Conservation (phyloP, 1,140 invertebrate species). For the Brachionus angularis region DNA sequence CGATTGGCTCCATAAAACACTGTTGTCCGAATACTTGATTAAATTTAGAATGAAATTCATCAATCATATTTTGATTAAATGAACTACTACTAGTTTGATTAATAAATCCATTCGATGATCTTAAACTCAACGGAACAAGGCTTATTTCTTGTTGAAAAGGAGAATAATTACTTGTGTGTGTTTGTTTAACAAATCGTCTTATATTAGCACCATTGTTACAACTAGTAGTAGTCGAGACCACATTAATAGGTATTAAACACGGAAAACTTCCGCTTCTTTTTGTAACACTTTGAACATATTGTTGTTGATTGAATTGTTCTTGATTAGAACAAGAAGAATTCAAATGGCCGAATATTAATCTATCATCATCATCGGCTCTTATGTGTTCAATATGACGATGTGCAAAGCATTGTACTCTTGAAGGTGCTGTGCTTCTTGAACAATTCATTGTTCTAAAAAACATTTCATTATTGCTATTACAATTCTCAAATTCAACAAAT, state of each 20-base stretch:
- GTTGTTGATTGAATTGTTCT: not conserved
- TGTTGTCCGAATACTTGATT: slow-evolving; percentile 5
- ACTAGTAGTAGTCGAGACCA: not conserved
- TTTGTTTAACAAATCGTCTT: not conserved
- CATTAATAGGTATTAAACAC: no score
- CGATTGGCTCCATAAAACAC: not conserved
- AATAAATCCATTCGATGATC: not conserved
- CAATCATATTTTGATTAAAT: not conserved
- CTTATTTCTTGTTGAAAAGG: not conserved
- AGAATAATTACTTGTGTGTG: not conserved
- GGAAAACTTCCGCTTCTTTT: slow-evolving; percentile 17
- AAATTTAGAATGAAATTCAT: slow-evolving; percentile 33
- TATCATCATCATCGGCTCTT: slow-evolving; percentile 12
- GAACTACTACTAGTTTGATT: not conserved
- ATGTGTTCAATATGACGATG: not conserved
- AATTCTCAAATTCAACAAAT: not conserved
- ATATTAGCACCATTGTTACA: not conserved
- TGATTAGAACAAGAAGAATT: not conserved
- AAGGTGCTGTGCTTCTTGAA: not conserved
- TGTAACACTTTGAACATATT: not conserved
- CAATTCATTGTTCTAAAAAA: not conserved
- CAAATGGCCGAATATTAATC: not conserved
- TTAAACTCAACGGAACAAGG: not conserved
- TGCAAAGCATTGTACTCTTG: no score
- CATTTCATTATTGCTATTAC: not conserved